phyloP scores from a whole-genome alignment of 2,797 vertebrate species.

The Anguilla obscura region DNA sequence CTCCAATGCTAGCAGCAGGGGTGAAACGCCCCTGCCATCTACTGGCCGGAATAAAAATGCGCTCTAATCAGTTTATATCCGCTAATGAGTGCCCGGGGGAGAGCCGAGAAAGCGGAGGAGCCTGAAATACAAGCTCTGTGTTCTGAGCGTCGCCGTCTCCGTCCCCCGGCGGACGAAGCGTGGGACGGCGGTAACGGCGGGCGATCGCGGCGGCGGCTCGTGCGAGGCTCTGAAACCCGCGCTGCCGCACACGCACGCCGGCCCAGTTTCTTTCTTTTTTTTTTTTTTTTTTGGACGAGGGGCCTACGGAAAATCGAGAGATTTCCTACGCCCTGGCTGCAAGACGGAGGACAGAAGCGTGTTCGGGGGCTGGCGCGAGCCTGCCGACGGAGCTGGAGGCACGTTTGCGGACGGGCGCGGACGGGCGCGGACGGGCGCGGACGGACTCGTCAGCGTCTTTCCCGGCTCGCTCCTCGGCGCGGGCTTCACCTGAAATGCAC shows the following conservation, averaged over 20 bases:
- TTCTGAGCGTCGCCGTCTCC: slow-evolving; percentile 32
- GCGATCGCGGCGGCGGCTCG: background rate
- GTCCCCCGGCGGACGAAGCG: background rate
- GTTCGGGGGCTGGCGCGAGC: too few species aligned
- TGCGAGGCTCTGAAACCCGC: slow-evolving; percentile 29
- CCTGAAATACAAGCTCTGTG: slow-evolving; percentile 39
- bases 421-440: background rate
- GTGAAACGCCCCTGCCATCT: slow-evolving; percentile 63
- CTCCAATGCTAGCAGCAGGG: background rate
- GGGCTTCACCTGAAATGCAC: slow-evolving; percentile 34
- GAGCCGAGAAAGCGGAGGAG: slow-evolving; percentile 45
- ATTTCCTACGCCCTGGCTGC: too few species aligned
- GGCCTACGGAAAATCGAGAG: background rate
- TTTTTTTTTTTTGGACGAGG: background rate
- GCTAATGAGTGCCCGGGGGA: slow-evolving; percentile 65
- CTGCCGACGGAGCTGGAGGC: too few species aligned
- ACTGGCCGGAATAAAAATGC: slow-evolving; percentile 59
- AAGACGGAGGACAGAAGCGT: too few species aligned
- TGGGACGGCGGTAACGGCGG: background rate
- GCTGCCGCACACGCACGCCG: background rate
- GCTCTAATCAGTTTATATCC: slow-evolving; percentile 39
- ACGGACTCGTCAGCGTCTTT: slow-evolving; percentile 41
- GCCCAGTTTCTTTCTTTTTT: too few species aligned
- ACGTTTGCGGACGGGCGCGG: background rate
- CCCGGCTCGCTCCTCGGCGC: background rate